phyloP scores from a whole-genome alignment of 2,797 vertebrate genomes.

The Hydrolagus colliei region DNA sequence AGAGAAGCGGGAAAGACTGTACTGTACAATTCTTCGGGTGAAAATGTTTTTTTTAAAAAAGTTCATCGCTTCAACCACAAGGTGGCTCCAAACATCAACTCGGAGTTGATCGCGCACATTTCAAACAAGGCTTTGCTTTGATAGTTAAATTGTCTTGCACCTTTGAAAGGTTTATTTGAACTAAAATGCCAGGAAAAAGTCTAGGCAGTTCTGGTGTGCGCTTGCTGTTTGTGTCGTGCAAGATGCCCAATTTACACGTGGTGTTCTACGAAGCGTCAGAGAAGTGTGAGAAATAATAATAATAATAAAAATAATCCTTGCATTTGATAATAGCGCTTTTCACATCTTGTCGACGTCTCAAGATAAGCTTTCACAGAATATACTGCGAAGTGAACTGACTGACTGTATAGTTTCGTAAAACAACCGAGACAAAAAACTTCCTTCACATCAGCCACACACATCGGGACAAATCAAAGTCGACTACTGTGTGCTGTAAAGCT shows the following conservation, averaged over 20 bases:
- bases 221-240: background rate
- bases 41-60: background rate
- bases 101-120: background rate
- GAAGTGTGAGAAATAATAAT: no score
- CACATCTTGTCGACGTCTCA: no score
- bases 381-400: no score
- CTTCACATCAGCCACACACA: no score
- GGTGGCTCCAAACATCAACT: conserved; percentile 19
- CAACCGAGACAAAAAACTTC: no score
- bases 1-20: no score
- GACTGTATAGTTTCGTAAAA: no score
- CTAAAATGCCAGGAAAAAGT: background rate
- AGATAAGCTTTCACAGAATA: no score
- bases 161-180: background rate
- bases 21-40: background rate
- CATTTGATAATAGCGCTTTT: no score
- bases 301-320: background rate
- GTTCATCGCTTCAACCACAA: background rate
- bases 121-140: background rate
- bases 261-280: background rate
- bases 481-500: no score
- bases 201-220: background rate
- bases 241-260: background rate
- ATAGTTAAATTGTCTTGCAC: background rate
- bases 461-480: no score